A percentile compares a stretch with the other conserved stretches of the same genome.
These are phyloP conservation scores for Macroglossus sobrinus DNA, from an alignment of 2,113 vertebrate species.

Conservation along the genomic window DNA sequence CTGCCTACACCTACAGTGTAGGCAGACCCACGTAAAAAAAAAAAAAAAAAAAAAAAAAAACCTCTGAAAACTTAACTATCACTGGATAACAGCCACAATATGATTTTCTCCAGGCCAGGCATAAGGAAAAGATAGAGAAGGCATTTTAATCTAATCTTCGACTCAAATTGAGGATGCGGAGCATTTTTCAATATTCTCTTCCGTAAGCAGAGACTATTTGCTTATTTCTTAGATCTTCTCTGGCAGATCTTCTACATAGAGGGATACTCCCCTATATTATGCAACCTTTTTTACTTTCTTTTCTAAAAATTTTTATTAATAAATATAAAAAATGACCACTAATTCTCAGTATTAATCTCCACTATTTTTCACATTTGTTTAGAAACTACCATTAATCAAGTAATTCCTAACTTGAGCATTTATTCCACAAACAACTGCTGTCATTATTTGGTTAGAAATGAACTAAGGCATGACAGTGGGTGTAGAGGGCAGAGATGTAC, in stretches of 20 bases:
- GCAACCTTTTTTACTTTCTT: not conserved
- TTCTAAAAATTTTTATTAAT: not conserved
- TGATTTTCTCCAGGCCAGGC: not conserved
- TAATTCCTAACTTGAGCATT: not conserved
- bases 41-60: not conserved
- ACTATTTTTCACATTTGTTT: not conserved
- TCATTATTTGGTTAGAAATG: not conserved
- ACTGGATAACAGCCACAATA: not conserved
- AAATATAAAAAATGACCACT: not conserved
- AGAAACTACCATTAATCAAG: not conserved
- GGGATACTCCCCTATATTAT: not conserved
- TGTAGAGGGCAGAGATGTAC: not conserved
- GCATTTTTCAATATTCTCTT: not conserved
- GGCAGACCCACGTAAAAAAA: not conserved
- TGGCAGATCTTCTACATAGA: not conserved
- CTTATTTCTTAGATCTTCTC: not conserved
- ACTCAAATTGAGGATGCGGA: not conserved
- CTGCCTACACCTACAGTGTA: not conserved
- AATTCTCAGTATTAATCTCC: not conserved
- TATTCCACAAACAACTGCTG: not conserved
- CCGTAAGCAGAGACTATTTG: not conserved
- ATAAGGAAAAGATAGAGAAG: not conserved
- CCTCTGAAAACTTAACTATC: not conserved
- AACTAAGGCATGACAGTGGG: not conserved
- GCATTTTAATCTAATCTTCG: not conserved